Evolutionary conservation across 1,140 invertebrate genomes (phyloP).

Genomic region (Diuraphis noxia): DNA sequence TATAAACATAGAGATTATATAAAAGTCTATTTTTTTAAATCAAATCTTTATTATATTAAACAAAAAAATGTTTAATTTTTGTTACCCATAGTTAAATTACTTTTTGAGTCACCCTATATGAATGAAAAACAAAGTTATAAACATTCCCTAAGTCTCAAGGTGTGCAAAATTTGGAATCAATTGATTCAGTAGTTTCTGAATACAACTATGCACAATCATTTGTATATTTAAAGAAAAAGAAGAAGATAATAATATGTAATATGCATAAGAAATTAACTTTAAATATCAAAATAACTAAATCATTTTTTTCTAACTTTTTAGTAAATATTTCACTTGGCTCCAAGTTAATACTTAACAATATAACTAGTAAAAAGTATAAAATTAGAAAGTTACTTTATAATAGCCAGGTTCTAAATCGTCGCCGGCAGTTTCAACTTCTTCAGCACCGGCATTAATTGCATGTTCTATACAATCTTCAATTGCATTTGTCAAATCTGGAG

Average conservation of each 20-base stretch:
- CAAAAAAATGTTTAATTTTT: too few relatives aligned
- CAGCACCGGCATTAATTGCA: slow-evolving; percentile 67
- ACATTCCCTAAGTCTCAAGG: not conserved
- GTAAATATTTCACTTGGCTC: not conserved
- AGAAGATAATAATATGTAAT: too few relatives aligned
- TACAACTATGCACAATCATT: too few relatives aligned
- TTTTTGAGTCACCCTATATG: too few relatives aligned
- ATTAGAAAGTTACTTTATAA: slow-evolving; percentile 21
- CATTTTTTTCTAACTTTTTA: not conserved
- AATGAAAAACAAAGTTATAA: too few relatives aligned
- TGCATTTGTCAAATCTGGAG: slow-evolving; percentile 58
- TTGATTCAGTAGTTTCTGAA: not conserved
- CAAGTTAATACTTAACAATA: not conserved
- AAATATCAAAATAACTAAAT: not conserved
- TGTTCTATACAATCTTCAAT: slow-evolving; percentile 66
- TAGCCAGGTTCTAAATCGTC: slow-evolving; percentile 58
- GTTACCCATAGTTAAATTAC: too few relatives aligned
- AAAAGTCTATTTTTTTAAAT: too few relatives aligned
- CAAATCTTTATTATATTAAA: too few relatives aligned
- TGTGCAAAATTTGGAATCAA: not conserved
- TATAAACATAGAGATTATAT: too few relatives aligned
- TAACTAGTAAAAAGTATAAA: not conserved
- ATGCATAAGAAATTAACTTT: too few relatives aligned
- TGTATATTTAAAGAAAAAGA: too few relatives aligned
- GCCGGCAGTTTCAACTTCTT: slow-evolving; percentile 65